Evolutionary conservation across 2,888 invertebrate genomes (phyloP), one percentile per base, ranked within the genome.

Genomic region (Heliconius sara): DNA sequence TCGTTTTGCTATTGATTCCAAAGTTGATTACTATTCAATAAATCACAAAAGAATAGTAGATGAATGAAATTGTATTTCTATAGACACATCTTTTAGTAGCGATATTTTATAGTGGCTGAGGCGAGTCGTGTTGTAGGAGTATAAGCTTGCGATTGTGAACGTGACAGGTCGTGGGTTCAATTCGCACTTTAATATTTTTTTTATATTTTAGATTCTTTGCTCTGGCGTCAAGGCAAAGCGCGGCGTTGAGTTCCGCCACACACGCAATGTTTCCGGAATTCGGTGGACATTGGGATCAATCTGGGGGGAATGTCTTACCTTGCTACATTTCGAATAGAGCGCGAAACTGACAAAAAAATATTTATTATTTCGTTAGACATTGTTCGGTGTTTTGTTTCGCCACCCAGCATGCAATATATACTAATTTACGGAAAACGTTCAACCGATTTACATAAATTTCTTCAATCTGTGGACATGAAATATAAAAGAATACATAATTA

Each of bases 1-100:
- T 25, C 73, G 73, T 60, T 60, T 73, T 73, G 6, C 34, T 73
- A 60, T 60, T 34, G 30, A 57, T 60, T 60, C 34, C 60, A 25
- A 60, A 73, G 60, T 60, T 60, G 73, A 73, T 73, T 73, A 60
- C 57, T 57, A 60, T 60, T 39, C 73, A 60, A 34, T 60, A 73
- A 2, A 73, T 3, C n/a, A 60, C 73, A 60, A 73, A 39, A 34
- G 73, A 13, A 57, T 60, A 16, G 25, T 65, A 16, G 27, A 6
- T 65, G 65, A 65, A 16, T 43, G 70, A 9, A n/a, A 60, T 60
- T n/a, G 52, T 52, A n/a, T 68, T 68, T 68, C 9, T 70, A 16
- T 43, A 39, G 43, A 68, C 47, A 25, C 25, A 39, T 70, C 19
- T 39, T 34, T 34, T 68, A 68, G 68, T 39, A 9, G 67, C n/a